Percentiles rank a stretch among this genome's conserved stretches.
Conservation (phyloP, 2,797 vertebrate genomes). For the Amazonetta brasiliensis region DNA sequence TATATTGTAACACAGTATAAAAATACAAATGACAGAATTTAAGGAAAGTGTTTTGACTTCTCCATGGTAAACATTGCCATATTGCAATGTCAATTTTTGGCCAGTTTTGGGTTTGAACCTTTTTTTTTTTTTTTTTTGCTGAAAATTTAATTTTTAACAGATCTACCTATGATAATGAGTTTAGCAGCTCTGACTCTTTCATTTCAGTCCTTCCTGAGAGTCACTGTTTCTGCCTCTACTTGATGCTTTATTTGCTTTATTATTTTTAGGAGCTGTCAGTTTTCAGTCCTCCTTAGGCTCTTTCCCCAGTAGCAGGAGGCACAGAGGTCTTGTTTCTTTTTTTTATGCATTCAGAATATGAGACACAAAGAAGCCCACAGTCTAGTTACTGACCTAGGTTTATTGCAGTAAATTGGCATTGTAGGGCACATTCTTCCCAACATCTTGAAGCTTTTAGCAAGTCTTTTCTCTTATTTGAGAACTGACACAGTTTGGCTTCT, state of each 20-base stretch:
- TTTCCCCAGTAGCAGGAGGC: constrained; percentile 3
- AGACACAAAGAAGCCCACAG: constrained; percentile 58
- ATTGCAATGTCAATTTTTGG: neutral
- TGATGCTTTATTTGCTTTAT: neutral
- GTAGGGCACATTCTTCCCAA: constrained; percentile 71
- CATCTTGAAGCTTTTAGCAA: constrained; percentile 75
- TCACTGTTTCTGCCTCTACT: neutral
- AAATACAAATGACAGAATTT: neutral
- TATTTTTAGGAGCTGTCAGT: constrained; percentile 22
- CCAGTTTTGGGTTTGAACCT: neutral
- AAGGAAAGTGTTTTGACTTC: neutral
- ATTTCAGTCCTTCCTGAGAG: neutral
- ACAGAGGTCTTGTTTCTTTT: constrained; percentile 59
- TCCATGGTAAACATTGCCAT: neutral
- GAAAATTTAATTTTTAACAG: neutral
- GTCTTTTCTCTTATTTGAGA: constrained; percentile 64
- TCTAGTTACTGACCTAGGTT: constrained; percentile 62
- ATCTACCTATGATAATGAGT: neutral
- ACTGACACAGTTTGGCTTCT: constrained; percentile 60
- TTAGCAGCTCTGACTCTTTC: neutral
- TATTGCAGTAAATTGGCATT: constrained; percentile 60
- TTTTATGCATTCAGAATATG: constrained; percentile 61
- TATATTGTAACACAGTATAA: neutral
- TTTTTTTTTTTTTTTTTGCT: neutral
- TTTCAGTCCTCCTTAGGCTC: constrained; percentile 16